Conservation (phyloP, 1,140 invertebrate genomes). For the Melipona quadrifasciata region DNA sequence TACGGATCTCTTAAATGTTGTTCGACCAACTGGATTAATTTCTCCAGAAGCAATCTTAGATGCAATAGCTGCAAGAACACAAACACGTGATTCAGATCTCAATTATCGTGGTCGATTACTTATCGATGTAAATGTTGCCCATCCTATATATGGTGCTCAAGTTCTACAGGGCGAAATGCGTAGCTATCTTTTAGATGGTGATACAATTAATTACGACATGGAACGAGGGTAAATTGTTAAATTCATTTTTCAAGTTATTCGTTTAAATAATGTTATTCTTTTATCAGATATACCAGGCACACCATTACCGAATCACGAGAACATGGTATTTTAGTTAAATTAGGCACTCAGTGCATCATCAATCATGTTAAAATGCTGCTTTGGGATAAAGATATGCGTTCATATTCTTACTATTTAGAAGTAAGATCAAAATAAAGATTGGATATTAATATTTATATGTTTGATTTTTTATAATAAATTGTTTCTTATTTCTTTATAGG, state of each 20-base stretch:
- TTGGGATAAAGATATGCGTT: constrained; percentile 96
- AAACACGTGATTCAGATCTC: constrained; percentile 89
- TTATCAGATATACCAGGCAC: constrained; percentile 92
- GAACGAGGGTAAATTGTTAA: constrained; percentile 85
- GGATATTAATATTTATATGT: background rate
- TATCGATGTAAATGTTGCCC: constrained; percentile 95
- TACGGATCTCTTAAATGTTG: constrained; percentile 92
- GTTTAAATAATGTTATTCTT: constrained; percentile 18
- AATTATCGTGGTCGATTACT: constrained; percentile 91
- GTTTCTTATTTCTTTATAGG: constrained; percentile 73
- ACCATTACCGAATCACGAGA: constrained; percentile 92
- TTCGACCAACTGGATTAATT: constrained; percentile 92
- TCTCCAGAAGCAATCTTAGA: constrained; percentile 95
- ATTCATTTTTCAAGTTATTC: constrained; percentile 13
- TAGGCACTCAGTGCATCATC: constrained; percentile 94
- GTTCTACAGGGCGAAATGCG: constrained; percentile 94
- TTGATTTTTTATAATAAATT: background rate
- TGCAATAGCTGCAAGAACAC: constrained; percentile 93
- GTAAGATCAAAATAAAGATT: constrained; percentile 55
- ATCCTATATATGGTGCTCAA: constrained; percentile 88
- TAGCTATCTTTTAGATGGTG: constrained; percentile 92
- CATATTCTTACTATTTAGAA: constrained; percentile 98
- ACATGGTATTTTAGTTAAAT: constrained; percentile 93
- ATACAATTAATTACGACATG: constrained; percentile 93
- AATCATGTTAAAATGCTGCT: constrained; percentile 96